Evolutionary conservation across 2,113 vertebrate species (phyloP), one percentile per base, ranked within the genome.

Genomic region (Indicator indicator): DNA sequence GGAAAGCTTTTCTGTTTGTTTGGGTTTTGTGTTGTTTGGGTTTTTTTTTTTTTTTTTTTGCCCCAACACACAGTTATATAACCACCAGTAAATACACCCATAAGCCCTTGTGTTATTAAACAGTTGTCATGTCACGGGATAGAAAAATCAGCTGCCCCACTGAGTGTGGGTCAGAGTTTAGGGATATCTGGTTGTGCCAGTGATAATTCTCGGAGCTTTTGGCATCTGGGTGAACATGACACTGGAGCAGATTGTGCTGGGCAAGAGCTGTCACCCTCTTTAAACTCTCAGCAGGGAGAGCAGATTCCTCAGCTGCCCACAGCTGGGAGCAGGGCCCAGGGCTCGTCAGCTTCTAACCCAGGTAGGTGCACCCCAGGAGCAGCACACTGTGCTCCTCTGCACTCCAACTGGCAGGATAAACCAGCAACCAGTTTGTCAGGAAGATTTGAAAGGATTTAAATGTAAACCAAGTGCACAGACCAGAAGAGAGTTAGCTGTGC

Each of bases 131-230:
- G 33, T 20, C 3, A 2, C 56, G 24, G 33, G 24, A 44, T 20
- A n/a, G 69, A 67, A 38, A 55, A 24, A 48, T 12, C 58, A 33
- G 78, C 9, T 0, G 0, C 44, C 12, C 30, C 0, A 0, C 62
- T 28, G 67, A 44, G 48, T 50, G 75, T 84, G 2, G 3, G 16
- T 32, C 64, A 59, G 55, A 46, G 16, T 60, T 63, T 48, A 44
- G 74, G 72, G 36, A 9, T 0, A 13, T 32, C 65, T 77, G 65
- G 21, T 14, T 71, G 68, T 56, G 59, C 56, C 1, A 1, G 52
- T 4, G 77, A 81, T 23, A 33, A 0, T 0, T 32, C 46, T 30
- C 2, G 0, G 38, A 54, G 81, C 0, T 0, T 36, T 24, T 73
- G 40, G 64, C 42, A 72, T 12, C 36, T 12, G 40, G n/a, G 32